Conservation (phyloP, 2,888 invertebrate species). For the Eutolmus rufibarbis region DNA sequence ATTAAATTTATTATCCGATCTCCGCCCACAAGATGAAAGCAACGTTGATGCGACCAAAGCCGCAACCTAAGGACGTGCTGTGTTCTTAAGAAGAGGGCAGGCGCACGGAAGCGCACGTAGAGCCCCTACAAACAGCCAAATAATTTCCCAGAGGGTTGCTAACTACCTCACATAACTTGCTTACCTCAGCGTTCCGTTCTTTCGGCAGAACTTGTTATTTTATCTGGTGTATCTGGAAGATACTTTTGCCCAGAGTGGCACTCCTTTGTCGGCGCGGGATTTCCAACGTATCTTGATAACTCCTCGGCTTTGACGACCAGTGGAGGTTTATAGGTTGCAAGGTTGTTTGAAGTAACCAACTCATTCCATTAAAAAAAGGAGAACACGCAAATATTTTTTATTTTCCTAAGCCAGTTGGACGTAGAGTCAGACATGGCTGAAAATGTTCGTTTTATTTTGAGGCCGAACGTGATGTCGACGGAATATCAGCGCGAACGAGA, state of each 20-base stretch:
- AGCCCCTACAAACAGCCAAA: background rate
- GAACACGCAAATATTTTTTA: background rate
- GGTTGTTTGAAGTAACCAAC: background rate
- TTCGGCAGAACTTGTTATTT: slow-evolving; percentile 13
- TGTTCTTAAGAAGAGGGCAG: background rate
- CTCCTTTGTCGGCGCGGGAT: background rate
- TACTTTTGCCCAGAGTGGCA: background rate
- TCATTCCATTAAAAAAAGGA: background rate
- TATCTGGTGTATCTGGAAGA: background rate
- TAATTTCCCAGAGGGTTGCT: slow-evolving; percentile 10
- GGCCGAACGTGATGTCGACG: background rate
- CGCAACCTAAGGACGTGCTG: background rate
- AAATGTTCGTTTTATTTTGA: background rate
- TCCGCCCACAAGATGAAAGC: background rate
- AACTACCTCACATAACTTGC: slow-evolving; percentile 1
- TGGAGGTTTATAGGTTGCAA: background rate
- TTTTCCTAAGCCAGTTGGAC: background rate
- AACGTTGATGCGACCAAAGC: background rate
- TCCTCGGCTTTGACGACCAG: background rate
- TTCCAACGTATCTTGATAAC: background rate
- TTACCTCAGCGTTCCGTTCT: background rate
- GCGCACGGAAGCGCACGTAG: background rate
- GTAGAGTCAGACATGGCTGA: background rate
- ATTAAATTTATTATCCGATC: slow-evolving; percentile 13
- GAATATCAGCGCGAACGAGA: background rate